Conservation (phyloP, 2,888 invertebrate species). For the Dryadula phaetusa region DNA sequence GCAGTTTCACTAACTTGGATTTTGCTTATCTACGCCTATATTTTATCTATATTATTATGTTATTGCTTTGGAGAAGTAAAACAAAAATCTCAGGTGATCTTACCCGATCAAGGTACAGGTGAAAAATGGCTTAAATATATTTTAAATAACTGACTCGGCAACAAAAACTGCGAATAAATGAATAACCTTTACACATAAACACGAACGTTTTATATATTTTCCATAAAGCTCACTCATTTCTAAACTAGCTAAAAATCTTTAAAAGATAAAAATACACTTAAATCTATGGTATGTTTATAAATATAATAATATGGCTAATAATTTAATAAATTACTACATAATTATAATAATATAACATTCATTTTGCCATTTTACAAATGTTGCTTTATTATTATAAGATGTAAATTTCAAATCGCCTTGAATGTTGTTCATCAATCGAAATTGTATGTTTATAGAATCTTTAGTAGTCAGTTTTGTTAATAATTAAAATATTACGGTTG, state of each 20-base stretch:
- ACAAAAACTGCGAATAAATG: slow-evolving; percentile 51
- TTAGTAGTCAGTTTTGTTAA: slow-evolving; percentile 73
- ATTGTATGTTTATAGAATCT: slow-evolving; percentile 50
- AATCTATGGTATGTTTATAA: slow-evolving; percentile 83
- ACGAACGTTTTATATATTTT: slow-evolving; percentile 64
- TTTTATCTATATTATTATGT: slow-evolving; percentile 63
- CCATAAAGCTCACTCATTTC: slow-evolving; percentile 81
- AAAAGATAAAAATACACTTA: slow-evolving; percentile 81
- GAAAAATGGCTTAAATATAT: slow-evolving; percentile 75
- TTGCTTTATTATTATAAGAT: slow-evolving; percentile 61
- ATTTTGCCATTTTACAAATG: slow-evolving; percentile 46
- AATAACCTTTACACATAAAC: slow-evolving; percentile 60
- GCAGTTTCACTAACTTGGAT: slow-evolving; percentile 73
- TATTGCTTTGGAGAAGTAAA: slow-evolving; percentile 81
- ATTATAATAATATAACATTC: slow-evolving; percentile 63
- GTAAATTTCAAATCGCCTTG: slow-evolving; percentile 63
- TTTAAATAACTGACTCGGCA: slow-evolving; percentile 68
- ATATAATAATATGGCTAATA: slow-evolving; percentile 82
- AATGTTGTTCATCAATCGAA: slow-evolving; percentile 57
- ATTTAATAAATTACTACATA: slow-evolving; percentile 75
- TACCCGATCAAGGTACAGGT: slow-evolving; percentile 70
- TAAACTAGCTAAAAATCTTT: slow-evolving; percentile 80
- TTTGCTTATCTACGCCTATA: slow-evolving; percentile 70
- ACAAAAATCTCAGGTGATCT: slow-evolving; percentile 61
- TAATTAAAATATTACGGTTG: slow-evolving; percentile 61